Base-by-base conservation (phyloP, 2,113 vertebrate genomes). In the Petrocephalus microphthalmus region DNA sequence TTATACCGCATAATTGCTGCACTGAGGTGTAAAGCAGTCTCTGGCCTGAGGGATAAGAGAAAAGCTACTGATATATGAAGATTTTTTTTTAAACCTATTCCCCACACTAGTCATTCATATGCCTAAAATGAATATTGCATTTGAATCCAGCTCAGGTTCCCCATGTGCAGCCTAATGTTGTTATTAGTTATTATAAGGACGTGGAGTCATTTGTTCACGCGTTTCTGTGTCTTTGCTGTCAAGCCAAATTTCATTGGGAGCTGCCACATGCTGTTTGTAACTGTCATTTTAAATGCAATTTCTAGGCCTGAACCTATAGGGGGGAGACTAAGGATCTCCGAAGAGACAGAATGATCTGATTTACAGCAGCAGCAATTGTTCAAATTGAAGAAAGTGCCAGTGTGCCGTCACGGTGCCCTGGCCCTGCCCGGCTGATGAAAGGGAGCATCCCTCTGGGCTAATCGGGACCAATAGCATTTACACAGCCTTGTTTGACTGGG, bases 151-250 rank as follows among this genome's bases (percentile, higher is more conserved):
- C 95, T 95, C 90, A 95, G 94, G 96, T 96, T 96, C 96, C 97
- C 96, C 96, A 96, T 96, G 97, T 97, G 97, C 96, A 96, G 96
- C 96, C 97, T 98, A 98, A 98, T 96, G 95, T 98, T 97, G 96
- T 98, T 99, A 99, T 98, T 97, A 97, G 95, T 97, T 97, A 98
- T 98, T 99, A 97, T 97, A 96, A 96, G 95, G 96, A 97, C 94
- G 95, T 94, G 94, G 95, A 97, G 95, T 97, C 97, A 97, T 98
- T 96, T 96, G 95, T 98, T 98, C 96, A 97, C 96, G 96, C 95
- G 95, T 96, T 96, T 96, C 96, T 96, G 95, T 97, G 96, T 96
- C 95, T 95, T 93, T 92, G 92, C 96, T 97, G 96, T 97, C 96
- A 96, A 95, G 96, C 94, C 95, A 95, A 96, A 96, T 96, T 96